Evolutionary conservation across 2,797 vertebrate genomes (phyloP).

Genomic region (Borostomias antarcticus): DNA sequence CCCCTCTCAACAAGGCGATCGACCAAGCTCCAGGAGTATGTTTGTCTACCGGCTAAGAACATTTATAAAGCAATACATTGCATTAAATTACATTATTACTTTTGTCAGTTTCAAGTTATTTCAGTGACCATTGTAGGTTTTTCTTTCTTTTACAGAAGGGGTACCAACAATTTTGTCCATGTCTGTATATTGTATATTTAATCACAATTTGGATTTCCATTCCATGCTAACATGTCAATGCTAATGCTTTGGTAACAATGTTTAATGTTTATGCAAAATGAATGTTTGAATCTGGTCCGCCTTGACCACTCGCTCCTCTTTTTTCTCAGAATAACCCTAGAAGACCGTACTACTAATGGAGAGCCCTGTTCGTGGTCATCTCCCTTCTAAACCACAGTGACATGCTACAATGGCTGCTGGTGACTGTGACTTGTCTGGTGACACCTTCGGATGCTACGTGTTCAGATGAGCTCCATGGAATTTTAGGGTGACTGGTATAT

Average conservation of each 20-base stretch:
- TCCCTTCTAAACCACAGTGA: constrained; percentile 28
- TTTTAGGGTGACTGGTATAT: background rate
- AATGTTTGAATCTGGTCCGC: background rate
- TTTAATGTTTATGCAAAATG: background rate
- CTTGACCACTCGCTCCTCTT: background rate
- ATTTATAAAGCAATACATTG: no score
- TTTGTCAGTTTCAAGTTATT: no score
- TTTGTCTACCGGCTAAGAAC: no score
- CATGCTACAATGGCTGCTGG: constrained; percentile 6
- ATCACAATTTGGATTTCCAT: no score
- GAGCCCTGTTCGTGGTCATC: constrained; percentile 28
- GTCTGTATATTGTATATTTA: no score
- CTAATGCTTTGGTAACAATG: background rate
- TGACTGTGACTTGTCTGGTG: constrained; percentile 27
- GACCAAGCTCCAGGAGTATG: no score
- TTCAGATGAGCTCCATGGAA: background rate
- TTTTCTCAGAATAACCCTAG: constrained; percentile 91
- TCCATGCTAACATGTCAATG: no score
- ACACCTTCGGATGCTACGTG: constrained; percentile 29
- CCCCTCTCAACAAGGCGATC: no score
- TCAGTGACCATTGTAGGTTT: no score
- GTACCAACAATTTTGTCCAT: no score
- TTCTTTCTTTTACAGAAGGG: no score
- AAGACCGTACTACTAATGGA: constrained; percentile 92
- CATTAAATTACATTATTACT: no score